A percentile compares a stretch with the other conserved stretches of the same genome.
These are phyloP conservation scores for Halcyon smyrnensis DNA, from an alignment of 2,797 vertebrate species.

Conservation along the genomic window DNA sequence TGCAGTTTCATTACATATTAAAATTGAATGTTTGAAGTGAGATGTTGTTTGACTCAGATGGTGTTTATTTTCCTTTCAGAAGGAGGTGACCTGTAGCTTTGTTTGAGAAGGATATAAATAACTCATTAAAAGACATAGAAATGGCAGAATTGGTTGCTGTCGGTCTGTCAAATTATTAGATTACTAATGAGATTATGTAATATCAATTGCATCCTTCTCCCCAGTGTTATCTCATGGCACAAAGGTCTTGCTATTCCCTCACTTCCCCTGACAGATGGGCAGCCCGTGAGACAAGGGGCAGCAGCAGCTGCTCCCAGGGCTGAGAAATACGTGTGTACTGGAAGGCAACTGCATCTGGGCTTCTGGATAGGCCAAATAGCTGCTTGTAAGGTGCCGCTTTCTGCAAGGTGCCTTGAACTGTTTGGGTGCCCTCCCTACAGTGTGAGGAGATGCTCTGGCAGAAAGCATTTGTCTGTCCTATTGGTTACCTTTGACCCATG, in stretches of 20 bases:
- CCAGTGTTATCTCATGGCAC: no score
- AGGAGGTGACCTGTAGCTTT: not conserved
- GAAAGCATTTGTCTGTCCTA: not conserved
- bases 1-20: not conserved
- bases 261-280: not conserved
- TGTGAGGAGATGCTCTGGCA: not conserved
- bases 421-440: not conserved
- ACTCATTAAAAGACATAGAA: not conserved
- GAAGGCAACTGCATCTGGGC: no score
- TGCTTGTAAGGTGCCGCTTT: not conserved
- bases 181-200: not conserved
- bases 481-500: not conserved
- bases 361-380: not conserved
- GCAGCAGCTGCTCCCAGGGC: fast-evolving
- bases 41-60: not conserved
- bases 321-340: not conserved
- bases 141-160: not conserved
- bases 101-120: not conserved
- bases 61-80: not conserved
- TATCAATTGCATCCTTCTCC: no score
- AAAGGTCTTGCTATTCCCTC: not conserved
- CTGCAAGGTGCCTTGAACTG: not conserved
- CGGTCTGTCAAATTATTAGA: not conserved
- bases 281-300: not conserved
- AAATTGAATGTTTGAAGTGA: not conserved